Evolutionary conservation across 2,888 invertebrate species (phyloP), one percentile per base, ranked within the genome.

Genomic region (Drosophila emarginata): DNA sequence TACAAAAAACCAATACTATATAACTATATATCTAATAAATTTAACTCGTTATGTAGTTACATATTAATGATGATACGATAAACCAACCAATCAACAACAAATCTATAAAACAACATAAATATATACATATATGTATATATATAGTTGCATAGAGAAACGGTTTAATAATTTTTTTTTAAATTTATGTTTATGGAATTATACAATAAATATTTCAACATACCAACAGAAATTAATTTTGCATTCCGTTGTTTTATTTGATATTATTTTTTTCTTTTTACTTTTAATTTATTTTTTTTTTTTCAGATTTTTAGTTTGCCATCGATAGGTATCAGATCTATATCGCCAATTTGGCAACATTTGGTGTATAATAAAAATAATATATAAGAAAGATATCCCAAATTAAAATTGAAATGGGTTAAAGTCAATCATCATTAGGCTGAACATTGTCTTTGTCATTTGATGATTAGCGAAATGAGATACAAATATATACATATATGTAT

Each of bases 11-110:
- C 9, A 9, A 9, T 36, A 28, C 61, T 51, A 51, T 64, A 61
- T 36, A 64, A 28, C 9, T 61, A 53, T 64, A 70, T 71, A 75
- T 80, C 72, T 69, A 72, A 67, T 72, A 66, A 64, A 84, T 84
- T 84, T 74, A 87, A 83, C 71, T 81, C 82, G 82, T 82, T 87
- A 82, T 87, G 81, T 83, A 80, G 82, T 87, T 83, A 84, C 79
- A 67, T 82, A 74, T 86, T 80, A 86, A 80, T 78, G 68, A 67
- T 12, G 45, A 53, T 61, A 69, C 18, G 40, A 18, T 15, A 40
- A 40, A 40, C 18, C 40, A 18, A 40, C 3, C 18, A 45, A 45
- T 18, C 53, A 45, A 23, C 23, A 28, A 52, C 52, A 61, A 67
- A 65, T 15, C 61, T 58, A 60, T 61, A 58, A 58, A 50, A 72